Percentiles rank a stretch among this genome's conserved stretches.
These are phyloP conservation scores for Cheirogaleus medius DNA, from an alignment of 2,113 vertebrate species.

Conservation along the genomic window DNA sequence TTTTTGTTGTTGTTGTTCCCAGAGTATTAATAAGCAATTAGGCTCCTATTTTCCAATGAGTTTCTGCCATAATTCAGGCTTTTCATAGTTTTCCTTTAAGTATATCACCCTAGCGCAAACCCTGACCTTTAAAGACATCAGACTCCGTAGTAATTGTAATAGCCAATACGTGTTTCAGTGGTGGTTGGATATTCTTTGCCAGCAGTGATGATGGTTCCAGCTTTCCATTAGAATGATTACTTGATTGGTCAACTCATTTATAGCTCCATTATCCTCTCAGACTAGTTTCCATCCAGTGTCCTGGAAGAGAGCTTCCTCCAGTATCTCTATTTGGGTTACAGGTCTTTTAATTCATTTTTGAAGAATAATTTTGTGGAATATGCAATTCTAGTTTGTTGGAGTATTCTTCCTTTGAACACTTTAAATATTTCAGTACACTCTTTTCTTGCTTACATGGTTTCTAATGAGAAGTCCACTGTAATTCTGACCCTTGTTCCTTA, in stretches of 20 bases:
- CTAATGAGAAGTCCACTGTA: not conserved
- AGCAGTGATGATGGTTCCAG: not conserved
- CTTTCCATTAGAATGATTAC: not conserved
- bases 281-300: not conserved
- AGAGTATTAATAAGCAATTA: not conserved
- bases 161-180: not conserved
- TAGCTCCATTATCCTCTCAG: not conserved
- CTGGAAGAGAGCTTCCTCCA: not conserved
- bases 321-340: not conserved
- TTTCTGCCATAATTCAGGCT: not conserved
- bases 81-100: not conserved
- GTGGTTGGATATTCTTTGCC: not conserved
- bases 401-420: not conserved
- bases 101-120: fast-evolving
- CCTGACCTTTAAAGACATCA: not conserved
- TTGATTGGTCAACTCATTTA: not conserved
- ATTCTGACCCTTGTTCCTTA: not conserved
- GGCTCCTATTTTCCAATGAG: not conserved
- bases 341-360: not conserved
- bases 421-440: not conserved
- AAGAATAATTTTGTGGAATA: not conserved
- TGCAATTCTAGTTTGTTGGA: not conserved
- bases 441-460: not conserved
- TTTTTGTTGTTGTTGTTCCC: not conserved
- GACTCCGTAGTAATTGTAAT: not conserved